Evolutionary conservation across 2,888 invertebrate species (phyloP), one percentile per base, ranked within the genome.

Genomic region (Odontocolon sp.): DNA sequence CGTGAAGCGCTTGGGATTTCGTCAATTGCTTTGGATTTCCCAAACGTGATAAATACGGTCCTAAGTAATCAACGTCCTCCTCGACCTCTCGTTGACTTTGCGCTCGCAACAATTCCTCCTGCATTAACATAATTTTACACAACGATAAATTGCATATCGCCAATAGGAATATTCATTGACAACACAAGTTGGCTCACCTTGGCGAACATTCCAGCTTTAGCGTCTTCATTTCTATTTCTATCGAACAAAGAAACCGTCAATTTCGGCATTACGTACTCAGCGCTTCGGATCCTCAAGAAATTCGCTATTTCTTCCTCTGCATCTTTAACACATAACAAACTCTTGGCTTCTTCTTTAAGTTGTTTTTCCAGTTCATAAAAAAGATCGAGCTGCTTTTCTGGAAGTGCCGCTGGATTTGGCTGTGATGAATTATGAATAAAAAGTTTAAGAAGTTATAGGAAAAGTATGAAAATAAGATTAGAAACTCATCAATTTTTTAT

Each of bases 301-400:
- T 87, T 86, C 1, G 84, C 80, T 3, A 94, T 82, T 76, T 92
- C 92, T 0, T 89, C 88, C 82, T 92, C 92, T 8, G 90, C 86
- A 23, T 91, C 91, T 74, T 92, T 90, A 23, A 94, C 92, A 69
- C 92, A 91, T 45, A 93, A 92, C 67, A 92, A 89, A 0, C 93
- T 91, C 1, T 88, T 87, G 69, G 94, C 93, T 86, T 96, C 96
- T 63, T 91, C 92, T 0, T 91, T 91, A 70, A 96, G 90, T 84
- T 94, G 94, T 0, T 92, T 90, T 78, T 94, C 92, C 0, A 96
- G 90, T 0, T 94, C 89, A 77, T 92, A 91, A 87, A 94, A 95
- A 1, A 96, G 86, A 82, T 94, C 92, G 1, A 95, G 88, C n/a
- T 93, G 91, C 9, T 94, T 93, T 0, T 94, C 93, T 0, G 91